Conservation (phyloP, 2,113 vertebrate genomes). For the Microtus montanus region DNA sequence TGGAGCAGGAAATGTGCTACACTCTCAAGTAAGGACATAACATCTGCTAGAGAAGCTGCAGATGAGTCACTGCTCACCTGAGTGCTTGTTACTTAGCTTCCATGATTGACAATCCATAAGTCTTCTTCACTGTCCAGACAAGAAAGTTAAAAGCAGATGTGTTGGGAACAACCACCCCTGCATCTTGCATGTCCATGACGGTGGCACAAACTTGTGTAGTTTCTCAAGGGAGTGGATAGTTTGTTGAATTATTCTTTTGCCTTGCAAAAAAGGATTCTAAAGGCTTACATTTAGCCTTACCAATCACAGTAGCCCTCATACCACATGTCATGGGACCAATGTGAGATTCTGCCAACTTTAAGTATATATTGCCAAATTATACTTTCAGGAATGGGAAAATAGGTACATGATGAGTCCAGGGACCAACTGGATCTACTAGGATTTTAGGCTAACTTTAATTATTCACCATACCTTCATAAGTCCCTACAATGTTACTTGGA, state of each 20-base stretch:
- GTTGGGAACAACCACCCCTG: neutral
- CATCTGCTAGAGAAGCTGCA: neutral
- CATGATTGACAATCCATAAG: neutral
- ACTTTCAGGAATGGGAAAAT: neutral
- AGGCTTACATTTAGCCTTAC: neutral
- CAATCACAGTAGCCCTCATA: neutral
- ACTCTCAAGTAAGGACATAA: neutral
- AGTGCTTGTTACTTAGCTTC: neutral
- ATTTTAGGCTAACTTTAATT: neutral
- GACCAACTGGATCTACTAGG: neutral
- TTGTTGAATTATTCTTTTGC: neutral
- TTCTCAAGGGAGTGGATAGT: neutral
- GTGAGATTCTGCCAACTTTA: neutral
- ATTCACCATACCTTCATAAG: neutral
- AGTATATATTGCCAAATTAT: neutral
- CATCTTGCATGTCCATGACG: neutral
- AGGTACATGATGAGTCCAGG: neutral
- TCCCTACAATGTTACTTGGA: neutral
- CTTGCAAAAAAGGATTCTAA: neutral
- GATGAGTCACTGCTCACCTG: neutral
- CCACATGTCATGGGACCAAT: neutral
- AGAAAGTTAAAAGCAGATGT: neutral
- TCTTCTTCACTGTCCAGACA: neutral
- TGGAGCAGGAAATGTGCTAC: neutral
- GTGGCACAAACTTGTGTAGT: neutral